Evolutionary conservation across 2,888 invertebrate genomes (phyloP), one percentile per base, ranked within the genome.

Genomic region (Drosophila diplacantha): DNA sequence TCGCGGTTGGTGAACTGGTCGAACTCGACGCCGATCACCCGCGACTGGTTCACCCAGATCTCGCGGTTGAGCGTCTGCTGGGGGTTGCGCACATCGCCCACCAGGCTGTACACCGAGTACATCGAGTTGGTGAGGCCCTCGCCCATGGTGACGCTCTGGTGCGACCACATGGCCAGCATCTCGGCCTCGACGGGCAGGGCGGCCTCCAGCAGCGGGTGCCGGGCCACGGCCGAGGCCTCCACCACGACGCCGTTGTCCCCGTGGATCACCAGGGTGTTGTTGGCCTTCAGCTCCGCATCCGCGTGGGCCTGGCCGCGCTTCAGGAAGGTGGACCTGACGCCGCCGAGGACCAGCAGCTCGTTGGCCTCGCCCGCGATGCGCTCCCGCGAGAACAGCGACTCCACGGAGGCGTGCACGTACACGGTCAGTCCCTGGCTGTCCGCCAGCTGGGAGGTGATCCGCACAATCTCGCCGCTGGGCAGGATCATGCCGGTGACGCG

Each of bases 1-100:
- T 97, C 97, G 37, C 93, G 93, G 74, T 96, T 95, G 41, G 94
- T 94, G 67, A 94, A 94, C 86, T 97, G 95, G 86, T 98, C 96
- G 84, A 96, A 97, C 87, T 97, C 96, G 50, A 98, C 93, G 16
- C 96, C 96, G 34, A 98, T 90, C 0, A 97, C 93, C 79, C 96
- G 92, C 6, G 95, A 93, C 71, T 95, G 94, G 87, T 98, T 98
- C 6, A 98, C 96, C 95, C 96, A 93, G 74, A 94, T 93, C 86
- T 94, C 94, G 16, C 94, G 90, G 81, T 94, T 94, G 3, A 96
- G 88, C 1, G 95, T 95, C 87, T 95, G 95, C 80, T 95, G 95
- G 1, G 93, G 93, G 85, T 94, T 95, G 67, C 95, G 91, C 2
- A 95, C 95, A 85, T 96, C 96, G 4, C 95, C 96, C 0, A 95